Evolutionary conservation across 2,113 vertebrate species (phyloP), one percentile per base, ranked within the genome.

Genomic region (Hucho hucho): DNA sequence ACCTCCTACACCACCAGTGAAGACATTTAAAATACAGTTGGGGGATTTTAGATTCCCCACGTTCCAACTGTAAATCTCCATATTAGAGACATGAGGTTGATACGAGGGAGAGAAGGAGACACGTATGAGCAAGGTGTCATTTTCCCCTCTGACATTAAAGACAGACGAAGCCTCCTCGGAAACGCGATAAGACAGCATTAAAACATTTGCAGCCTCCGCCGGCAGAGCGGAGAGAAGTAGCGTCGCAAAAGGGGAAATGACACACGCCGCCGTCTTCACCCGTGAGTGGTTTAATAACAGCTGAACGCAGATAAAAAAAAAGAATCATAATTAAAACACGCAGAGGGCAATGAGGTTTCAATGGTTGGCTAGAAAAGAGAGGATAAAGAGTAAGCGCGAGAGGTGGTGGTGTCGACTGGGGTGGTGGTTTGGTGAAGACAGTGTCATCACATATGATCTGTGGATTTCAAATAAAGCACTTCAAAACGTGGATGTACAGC

Each of bases 51-150:
- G 37, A 43, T 43, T 43, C 37, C 37, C 37, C 37, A 43, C 37
- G 37, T 43, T 43, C 37, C 37, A 43, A 43, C 37, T 11, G 37
- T 43, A 43, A 43, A 16, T 64, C 58, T 65, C 28, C 74, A 29
- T 14, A 22, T 22, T 74, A 53, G 37, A 24, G 46, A 29, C 64
- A 59, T 24, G 37, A 49, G 47, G 6, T 61, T 7, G 73, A 70
- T 25, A 29, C 18, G n/a, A 75, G 26, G 37, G 58, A 65, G 5
- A 24, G 28, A 25, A 66, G 4, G 64, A 14, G 65, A 65, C 32
- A 70, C 25, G 29, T 49, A 76, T 69, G 25, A 82, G 67, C 37
- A 64, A 14, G 4, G 32, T 75, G 79, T 75, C 43, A 75, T 65
- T 43, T 72, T 75, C 69, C 69, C 77, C 28, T 72, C 58, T 32